A percentile compares a stretch with the other conserved stretches of the same genome.
phyloP scores from a whole-genome alignment of 2,113 vertebrate genomes.

The Ammospiza nelsoni region DNA sequence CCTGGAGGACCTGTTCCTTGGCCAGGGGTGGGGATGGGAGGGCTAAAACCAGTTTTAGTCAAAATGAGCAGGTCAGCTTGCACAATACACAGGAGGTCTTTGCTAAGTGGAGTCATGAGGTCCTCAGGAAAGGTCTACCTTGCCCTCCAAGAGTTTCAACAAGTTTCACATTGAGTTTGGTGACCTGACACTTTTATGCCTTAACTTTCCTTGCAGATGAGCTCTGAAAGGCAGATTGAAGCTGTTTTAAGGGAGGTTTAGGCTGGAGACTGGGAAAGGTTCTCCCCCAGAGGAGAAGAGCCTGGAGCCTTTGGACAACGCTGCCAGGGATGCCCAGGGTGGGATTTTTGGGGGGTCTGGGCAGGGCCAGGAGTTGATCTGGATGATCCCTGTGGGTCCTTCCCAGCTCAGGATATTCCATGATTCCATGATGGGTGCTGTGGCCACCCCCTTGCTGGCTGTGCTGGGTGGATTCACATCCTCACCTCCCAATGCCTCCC shows the following conservation, averaged over 20 bases:
- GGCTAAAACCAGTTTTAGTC: neutral
- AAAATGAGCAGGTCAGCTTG: neutral
- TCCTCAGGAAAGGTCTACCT: neutral
- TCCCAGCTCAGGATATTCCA: neutral
- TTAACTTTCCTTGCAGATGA: neutral
- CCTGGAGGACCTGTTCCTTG: neutral
- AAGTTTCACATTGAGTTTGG: neutral
- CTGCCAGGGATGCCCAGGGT: neutral
- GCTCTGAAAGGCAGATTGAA: neutral
- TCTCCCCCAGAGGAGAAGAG: neutral
- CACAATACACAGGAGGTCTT: neutral
- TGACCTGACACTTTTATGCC: neutral
- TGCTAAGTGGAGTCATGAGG: neutral
- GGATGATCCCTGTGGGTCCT: neutral
- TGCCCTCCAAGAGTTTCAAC: neutral
- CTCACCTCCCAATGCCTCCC: neutral
- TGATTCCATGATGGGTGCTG: neutral
- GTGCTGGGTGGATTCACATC: neutral
- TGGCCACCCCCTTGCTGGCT: neutral
- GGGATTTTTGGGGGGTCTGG: rapidly evolving
- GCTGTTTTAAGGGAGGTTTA: neutral
- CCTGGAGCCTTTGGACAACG: neutral
- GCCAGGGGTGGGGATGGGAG: neutral
- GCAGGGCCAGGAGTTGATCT: rapidly evolving
- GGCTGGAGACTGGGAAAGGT: rapidly evolving